Conservation (phyloP, 2,888 invertebrate species). For the Netelia melanura region DNA sequence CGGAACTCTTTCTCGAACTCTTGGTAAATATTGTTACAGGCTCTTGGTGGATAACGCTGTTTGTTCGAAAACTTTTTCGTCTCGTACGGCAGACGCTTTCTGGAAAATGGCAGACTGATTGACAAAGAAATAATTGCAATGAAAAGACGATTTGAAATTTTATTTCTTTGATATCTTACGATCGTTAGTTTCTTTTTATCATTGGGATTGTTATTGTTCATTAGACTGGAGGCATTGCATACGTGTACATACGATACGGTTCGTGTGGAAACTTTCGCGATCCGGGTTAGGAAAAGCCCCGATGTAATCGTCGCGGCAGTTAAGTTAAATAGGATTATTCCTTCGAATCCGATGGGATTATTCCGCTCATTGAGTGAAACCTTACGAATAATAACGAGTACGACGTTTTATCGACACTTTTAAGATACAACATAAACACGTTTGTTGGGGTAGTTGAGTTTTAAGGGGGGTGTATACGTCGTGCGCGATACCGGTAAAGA, state of each 20-base stretch:
- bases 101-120: too few species aligned
- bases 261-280: neutral
- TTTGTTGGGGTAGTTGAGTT: neutral
- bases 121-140: too few species aligned
- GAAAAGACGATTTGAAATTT: too few species aligned
- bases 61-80: conserved; percentile 7
- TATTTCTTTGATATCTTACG: too few species aligned
- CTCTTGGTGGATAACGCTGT: conserved; percentile 3
- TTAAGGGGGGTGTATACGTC: too few species aligned
- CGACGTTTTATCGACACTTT: neutral
- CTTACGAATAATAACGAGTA: conserved; percentile 17
- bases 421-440: neutral
- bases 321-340: conserved; percentile 55
- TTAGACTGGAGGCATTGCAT: neutral
- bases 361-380: conserved; percentile 7
- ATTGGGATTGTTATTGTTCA: neutral
- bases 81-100: too few species aligned
- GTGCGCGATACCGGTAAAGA: too few species aligned
- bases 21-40: conserved; percentile 39
- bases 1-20: neutral
- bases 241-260: neutral
- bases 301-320: conserved; percentile 31
- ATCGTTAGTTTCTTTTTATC: neutral
- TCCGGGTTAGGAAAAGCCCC: conserved; percentile 1
- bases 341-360: conserved; percentile 37